A percentile compares a stretch with the other conserved stretches of the same genome.
Evolutionary conservation across 2,797 vertebrate species (phyloP).

Genomic region (Phaenicophaeus curvirostris): DNA sequence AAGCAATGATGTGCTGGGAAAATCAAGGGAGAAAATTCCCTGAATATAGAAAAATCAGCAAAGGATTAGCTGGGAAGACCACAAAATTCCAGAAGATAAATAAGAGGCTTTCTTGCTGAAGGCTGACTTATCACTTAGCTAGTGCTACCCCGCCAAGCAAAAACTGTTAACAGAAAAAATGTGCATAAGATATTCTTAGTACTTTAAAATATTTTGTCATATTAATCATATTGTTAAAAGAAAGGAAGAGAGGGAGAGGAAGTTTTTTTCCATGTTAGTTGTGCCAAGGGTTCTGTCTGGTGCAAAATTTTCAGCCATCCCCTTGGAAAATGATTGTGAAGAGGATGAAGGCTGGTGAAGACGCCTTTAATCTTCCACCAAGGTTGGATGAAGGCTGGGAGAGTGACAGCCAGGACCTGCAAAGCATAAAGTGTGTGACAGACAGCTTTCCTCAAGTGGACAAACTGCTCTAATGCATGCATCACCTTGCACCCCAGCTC

Average conservation of each 20-base stretch:
- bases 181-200: background rate
- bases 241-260: background rate
- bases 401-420: background rate
- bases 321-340: background rate
- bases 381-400: background rate
- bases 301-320: background rate
- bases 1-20: background rate
- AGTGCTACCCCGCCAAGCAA: background rate
- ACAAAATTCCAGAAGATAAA: background rate
- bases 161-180: background rate
- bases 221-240: background rate
- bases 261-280: background rate
- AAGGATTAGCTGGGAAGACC: background rate
- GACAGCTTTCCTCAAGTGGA: rapidly evolving
- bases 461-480: rapidly evolving
- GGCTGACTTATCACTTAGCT: background rate
- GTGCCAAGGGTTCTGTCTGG: background rate
- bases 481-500: background rate
- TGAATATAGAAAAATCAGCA: background rate
- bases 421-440: background rate
- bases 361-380: background rate
- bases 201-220: background rate
- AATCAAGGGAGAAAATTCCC: background rate
- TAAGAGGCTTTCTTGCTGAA: background rate
- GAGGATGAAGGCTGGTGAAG: rapidly evolving